Conservation (phyloP, 2,113 vertebrate species). For the Cheilinus undulatus region DNA sequence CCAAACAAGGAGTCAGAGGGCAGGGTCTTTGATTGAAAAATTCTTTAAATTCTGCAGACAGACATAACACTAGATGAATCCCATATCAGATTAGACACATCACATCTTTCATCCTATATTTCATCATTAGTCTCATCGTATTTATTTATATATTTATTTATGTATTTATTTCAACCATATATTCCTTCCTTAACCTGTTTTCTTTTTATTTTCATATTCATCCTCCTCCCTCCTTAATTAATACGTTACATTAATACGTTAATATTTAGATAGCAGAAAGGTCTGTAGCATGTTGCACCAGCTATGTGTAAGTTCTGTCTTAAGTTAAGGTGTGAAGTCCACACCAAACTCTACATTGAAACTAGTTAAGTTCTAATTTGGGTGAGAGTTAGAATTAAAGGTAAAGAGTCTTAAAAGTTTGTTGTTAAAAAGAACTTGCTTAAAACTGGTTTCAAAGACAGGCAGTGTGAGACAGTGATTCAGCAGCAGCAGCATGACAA, state of each 20-base stretch:
- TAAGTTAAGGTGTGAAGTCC: too few species aligned
- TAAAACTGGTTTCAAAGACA: too few species aligned
- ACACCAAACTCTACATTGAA: too few species aligned
- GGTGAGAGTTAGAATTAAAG: too few species aligned
- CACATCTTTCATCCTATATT: conserved; percentile 55
- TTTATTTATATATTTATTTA: conserved; percentile 60
- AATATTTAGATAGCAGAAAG: conserved; percentile 33
- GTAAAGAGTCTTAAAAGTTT: too few species aligned
- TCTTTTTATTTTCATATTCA: conserved; percentile 19
- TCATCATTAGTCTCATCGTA: conserved; percentile 50
- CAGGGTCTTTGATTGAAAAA: conserved; percentile 48
- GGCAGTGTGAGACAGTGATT: too few species aligned
- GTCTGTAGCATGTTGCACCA: too few species aligned
- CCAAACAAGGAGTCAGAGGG: conserved; percentile 46
- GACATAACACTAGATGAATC: conserved; percentile 39
- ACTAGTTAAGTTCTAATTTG: too few species aligned
- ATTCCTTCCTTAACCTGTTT: neutral
- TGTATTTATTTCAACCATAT: conserved; percentile 52
- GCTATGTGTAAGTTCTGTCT: too few species aligned
- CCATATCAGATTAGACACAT: conserved; percentile 58
- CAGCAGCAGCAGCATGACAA: too few species aligned
- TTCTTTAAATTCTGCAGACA: conserved; percentile 33
- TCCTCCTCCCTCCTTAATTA: conserved; percentile 1
- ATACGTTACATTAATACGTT: conserved; percentile 27
- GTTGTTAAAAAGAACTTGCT: too few species aligned